Conservation (phyloP, 1,140 invertebrate genomes). For the Psilanteris sp. region DNA sequence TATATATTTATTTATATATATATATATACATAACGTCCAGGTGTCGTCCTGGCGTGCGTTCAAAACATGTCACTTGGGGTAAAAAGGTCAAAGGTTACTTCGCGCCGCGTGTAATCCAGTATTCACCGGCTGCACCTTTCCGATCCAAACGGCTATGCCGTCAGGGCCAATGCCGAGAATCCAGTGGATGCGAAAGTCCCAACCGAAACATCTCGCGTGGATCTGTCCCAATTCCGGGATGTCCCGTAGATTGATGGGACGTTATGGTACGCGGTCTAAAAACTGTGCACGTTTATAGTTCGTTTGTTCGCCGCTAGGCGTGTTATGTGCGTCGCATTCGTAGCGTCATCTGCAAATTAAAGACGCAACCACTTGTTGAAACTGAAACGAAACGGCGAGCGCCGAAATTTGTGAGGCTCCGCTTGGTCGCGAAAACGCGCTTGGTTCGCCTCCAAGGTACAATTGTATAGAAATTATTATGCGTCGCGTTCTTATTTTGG, state of each 20-base stretch:
- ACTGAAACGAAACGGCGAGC: slow-evolving; percentile 2
- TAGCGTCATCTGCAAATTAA: slow-evolving; percentile 9
- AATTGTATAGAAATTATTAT: slow-evolving; percentile 32
- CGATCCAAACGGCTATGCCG: too few species aligned
- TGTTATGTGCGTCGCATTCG: slow-evolving; percentile 12
- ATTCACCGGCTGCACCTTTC: too few species aligned
- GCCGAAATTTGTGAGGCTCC: slow-evolving; percentile 47
- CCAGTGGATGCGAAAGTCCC: too few species aligned
- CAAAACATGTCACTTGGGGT: not conserved
- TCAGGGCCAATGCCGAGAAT: too few species aligned
- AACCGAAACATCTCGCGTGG: too few species aligned
- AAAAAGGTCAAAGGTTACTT: slow-evolving; percentile 5
- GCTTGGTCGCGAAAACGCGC: slow-evolving; percentile 57
- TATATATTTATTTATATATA: slow-evolving; percentile 5
- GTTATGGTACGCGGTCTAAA: slow-evolving; percentile 2
- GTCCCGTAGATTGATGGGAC: too few species aligned
- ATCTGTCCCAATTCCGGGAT: too few species aligned
- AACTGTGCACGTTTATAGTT: too few species aligned
- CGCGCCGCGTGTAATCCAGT: not conserved
- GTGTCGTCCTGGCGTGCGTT: slow-evolving; percentile 9
- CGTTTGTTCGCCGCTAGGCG: not conserved
- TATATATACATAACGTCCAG: slow-evolving; percentile 36
- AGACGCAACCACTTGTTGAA: not conserved
- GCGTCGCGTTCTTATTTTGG: slow-evolving; percentile 32
- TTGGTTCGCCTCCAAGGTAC: slow-evolving; percentile 48